Percentiles rank a stretch among this genome's conserved stretches.
phyloP scores from a whole-genome alignment of 2,888 invertebrate genomes.

The Tupiocoris notatus region DNA sequence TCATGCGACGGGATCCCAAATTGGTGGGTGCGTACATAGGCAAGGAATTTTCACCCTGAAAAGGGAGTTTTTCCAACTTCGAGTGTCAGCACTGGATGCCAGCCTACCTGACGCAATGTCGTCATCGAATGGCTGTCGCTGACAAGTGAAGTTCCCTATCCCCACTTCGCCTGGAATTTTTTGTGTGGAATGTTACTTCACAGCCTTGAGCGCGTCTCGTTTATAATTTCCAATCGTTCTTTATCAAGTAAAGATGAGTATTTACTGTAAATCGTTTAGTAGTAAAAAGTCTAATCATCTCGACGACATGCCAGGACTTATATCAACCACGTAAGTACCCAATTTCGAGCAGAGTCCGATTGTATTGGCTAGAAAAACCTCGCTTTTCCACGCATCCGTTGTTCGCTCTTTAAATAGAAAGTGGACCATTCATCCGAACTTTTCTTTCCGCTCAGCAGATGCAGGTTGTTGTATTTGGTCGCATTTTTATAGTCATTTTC shows the following conservation, averaged over 20 bases:
- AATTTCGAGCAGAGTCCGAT: constrained; percentile 1
- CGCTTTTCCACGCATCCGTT: background rate
- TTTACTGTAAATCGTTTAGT: constrained; percentile 40
- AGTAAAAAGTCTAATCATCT: constrained; percentile 33
- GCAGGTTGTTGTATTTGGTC: too few relatives aligned
- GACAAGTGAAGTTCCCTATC: constrained; percentile 6
- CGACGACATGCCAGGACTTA: constrained; percentile 46
- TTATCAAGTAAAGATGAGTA: constrained; percentile 48
- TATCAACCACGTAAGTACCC: constrained; percentile 45
- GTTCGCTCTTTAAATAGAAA: constrained; percentile 1
- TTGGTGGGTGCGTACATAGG: background rate
- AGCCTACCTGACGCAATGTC: background rate
- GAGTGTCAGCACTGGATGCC: background rate
- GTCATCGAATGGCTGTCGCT: background rate
- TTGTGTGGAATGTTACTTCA: constrained; percentile 27
- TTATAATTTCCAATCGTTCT: constrained; percentile 43
- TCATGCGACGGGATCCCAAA: too few relatives aligned
- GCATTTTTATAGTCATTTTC: too few relatives aligned
- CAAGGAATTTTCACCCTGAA: background rate
- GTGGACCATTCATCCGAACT: constrained; percentile 12
- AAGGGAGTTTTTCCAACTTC: background rate
- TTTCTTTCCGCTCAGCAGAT: too few relatives aligned
- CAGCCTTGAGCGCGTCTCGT: constrained; percentile 11
- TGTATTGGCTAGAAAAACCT: background rate
- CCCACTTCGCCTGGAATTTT: constrained; percentile 11